phyloP scores from a whole-genome alignment of 2,113 vertebrate species.

The Macaca nemestrina region DNA sequence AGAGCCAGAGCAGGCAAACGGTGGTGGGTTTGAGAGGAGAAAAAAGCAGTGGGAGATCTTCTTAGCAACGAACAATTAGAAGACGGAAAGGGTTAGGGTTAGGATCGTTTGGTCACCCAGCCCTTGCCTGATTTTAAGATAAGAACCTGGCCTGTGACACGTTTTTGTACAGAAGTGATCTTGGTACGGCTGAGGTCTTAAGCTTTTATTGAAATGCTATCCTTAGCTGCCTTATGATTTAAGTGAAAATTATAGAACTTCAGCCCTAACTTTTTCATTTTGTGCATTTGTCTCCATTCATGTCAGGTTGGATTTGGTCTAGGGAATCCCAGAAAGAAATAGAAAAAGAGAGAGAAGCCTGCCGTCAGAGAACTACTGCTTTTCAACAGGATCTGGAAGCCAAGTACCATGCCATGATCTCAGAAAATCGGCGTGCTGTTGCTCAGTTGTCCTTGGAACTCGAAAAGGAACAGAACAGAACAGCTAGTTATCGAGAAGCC shows the following conservation, averaged over 20 bases:
- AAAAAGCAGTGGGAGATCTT: background rate
- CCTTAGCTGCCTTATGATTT: background rate
- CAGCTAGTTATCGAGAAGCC: slow-evolving; percentile 91
- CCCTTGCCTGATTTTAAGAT: background rate
- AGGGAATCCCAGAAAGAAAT: slow-evolving; percentile 95
- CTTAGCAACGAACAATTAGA: background rate
- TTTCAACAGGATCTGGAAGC: slow-evolving; percentile 89
- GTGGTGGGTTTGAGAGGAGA: background rate
- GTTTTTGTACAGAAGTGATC: background rate
- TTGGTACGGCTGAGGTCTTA: background rate
- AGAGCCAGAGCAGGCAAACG: background rate
- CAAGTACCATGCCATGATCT: slow-evolving; percentile 90
- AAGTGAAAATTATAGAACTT: background rate
- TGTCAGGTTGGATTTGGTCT: slow-evolving; percentile 97
- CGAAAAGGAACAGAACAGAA: slow-evolving; percentile 93
- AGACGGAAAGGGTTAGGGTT: too few species aligned
- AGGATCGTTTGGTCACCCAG: background rate
- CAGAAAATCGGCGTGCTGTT: slow-evolving; percentile 86
- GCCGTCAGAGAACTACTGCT: slow-evolving; percentile 81
- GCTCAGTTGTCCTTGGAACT: slow-evolving; percentile 93
- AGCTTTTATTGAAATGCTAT: background rate
- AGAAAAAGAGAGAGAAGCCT: slow-evolving; percentile 87
- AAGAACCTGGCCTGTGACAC: background rate
- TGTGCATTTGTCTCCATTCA: slow-evolving; percentile 37
- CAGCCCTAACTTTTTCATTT: background rate